phyloP scores from a whole-genome alignment of 1,140 invertebrate species.

The Drosophila ercepeae region DNA sequence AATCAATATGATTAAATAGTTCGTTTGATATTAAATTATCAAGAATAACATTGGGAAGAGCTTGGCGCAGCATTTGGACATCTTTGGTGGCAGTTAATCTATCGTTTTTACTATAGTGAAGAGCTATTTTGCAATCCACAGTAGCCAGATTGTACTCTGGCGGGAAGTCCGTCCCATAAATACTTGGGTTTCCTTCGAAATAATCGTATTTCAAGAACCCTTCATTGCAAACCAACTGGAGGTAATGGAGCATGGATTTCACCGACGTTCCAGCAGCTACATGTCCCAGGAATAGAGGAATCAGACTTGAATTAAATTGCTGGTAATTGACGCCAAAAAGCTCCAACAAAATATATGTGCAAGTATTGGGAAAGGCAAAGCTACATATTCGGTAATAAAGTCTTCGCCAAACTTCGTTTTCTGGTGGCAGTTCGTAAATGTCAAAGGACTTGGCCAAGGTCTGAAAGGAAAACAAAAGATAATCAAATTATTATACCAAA shows the following conservation, averaged over 20 bases:
- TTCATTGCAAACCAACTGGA: conserved; percentile 37
- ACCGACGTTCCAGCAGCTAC: conserved; percentile 35
- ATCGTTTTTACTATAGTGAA: conserved; percentile 62
- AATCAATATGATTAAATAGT: conserved; percentile 85
- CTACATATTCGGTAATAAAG: conserved; percentile 37
- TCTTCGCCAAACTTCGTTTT: conserved; percentile 49
- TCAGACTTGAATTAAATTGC: conserved; percentile 83
- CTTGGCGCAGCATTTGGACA: conserved; percentile 72
- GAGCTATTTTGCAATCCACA: conserved; percentile 58
- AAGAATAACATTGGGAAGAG: conserved; percentile 83
- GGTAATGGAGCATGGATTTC: conserved; percentile 44
- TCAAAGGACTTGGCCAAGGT: conserved; percentile 18
- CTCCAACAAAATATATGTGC: conserved; percentile 85
- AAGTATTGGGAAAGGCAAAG: conserved; percentile 78
- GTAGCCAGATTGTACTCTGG: conserved; percentile 55
- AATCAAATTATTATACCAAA: neutral
- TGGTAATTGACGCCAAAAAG: conserved; percentile 84
- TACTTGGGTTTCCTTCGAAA: conserved; percentile 21
- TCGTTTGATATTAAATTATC: conserved; percentile 75
- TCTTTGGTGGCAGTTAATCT: conserved; percentile 28
- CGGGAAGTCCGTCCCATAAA: conserved; percentile 22
- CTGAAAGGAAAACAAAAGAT: conserved; percentile 1
- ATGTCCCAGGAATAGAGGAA: conserved; percentile 36
- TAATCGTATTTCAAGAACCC: conserved; percentile 56
- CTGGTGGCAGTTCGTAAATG: conserved; percentile 58